Evolutionary conservation across 37 sponge, comb jelly and placozoan species (phyloP), one percentile per base, ranked within the genome.

Genomic region (Chondrilla cf. caribensis): DNA sequence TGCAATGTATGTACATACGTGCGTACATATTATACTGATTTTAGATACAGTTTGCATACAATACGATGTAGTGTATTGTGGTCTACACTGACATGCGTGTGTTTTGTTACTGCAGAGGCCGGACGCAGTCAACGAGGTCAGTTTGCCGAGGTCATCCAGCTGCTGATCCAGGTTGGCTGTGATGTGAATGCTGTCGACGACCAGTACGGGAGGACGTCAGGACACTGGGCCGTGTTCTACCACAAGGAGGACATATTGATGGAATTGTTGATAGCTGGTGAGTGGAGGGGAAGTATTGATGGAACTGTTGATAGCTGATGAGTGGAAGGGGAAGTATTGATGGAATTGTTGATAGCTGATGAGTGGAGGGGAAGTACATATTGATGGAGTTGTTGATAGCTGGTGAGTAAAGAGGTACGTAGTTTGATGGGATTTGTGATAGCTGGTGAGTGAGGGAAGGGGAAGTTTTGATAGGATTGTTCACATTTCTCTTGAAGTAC

Each of bases 201-300:
- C 0, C 19, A 35, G n/a, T 82, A 94, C 42, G 95, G 95, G 5
- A 55, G 95, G 19, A 90, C 95, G 18, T 89, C 91, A 8, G 79
- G 78, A 31, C 95, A 94, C 54, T 94, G 91, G 91, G 91, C 95
- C 9, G 86, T 84, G 25, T 78, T 81, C 54, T 91, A 86, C 78
- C 54, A 86, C 57, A 60, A 47, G 28, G 81, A 85, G 24, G 91
- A 90, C 41, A 81, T 94, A 39, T 78, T 94, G 32, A 66, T 62
- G 1, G 58, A 83, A 40, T 79, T 94, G n/a, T 81, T 94, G 24
- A 43, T 57, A 38, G 82, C 89, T 54, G 93, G 93, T 88, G 55
- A 44, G 84, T 2, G 29, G 15, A 22, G 29, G n/a, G n/a, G n/a
- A n/a, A 21, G 42, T 79, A 38, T 58, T n/a, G 60, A 26, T 59